phyloP scores from a whole-genome alignment of 2,888 invertebrate genomes.

The Leucoma salicis region DNA sequence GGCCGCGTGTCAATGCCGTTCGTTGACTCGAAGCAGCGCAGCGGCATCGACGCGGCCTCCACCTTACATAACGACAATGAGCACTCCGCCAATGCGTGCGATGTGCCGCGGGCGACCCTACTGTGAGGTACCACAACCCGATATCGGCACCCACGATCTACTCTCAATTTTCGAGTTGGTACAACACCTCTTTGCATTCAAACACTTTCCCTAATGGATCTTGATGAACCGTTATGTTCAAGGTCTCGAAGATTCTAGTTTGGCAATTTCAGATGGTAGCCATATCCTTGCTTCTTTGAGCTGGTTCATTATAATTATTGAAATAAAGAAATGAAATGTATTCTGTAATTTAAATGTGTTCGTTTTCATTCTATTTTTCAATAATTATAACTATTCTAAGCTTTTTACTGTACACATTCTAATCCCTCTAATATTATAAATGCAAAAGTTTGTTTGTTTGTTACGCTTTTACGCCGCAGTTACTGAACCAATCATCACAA shows the following conservation, averaged over 20 bases:
- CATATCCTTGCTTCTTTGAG: no score
- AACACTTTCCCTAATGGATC: background rate
- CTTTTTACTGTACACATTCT: no score
- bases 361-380: no score
- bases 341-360: no score
- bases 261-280: background rate
- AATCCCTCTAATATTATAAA: no score
- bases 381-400: no score
- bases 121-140: slow-evolving; percentile 16
- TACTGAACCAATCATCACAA: no score
- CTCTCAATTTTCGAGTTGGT: background rate
- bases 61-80: slow-evolving; percentile 80
- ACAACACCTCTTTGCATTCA: background rate
- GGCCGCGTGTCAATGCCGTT: slow-evolving; percentile 80
- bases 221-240: background rate
- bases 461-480: no score
- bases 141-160: slow-evolving; percentile 4
- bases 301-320: no score
- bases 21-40: slow-evolving; percentile 78
- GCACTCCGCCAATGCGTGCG: slow-evolving; percentile 67
- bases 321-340: no score
- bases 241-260: background rate
- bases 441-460: no score
- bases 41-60: slow-evolving; percentile 77
- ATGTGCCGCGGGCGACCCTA: slow-evolving; percentile 51